These are phyloP conservation scores for Orestias chungarensis DNA, from an alignment of 2,797 vertebrate genomes.

Conservation along the genomic window DNA sequence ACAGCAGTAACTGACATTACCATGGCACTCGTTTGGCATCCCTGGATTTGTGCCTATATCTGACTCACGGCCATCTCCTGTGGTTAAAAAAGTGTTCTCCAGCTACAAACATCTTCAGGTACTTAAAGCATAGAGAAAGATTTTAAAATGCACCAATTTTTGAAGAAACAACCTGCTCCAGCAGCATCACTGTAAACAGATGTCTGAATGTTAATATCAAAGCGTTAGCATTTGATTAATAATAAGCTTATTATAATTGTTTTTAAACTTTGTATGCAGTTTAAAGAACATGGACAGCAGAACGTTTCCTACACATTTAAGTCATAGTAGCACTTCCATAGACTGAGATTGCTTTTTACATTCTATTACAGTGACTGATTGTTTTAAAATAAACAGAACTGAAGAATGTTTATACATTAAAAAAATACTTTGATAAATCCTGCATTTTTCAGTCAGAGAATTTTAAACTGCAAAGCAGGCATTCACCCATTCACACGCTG, in stretches of 20 bases:
- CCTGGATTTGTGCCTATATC: conserved; percentile 40
- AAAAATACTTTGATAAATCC: no score
- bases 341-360: neutral
- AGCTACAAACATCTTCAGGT: conserved; percentile 45
- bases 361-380: neutral
- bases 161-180: conserved; percentile 8
- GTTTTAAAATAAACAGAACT: no score
- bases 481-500: no score
- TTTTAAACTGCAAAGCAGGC: no score
- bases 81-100: conserved; percentile 50
- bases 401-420: no score
- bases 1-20: conserved; percentile 71
- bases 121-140: conserved; percentile 47
- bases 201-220: neutral
- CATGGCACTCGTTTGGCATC: conserved; percentile 56
- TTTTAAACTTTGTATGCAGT: neutral
- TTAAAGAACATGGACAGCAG: neutral
- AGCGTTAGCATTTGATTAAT: neutral
- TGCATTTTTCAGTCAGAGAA: no score
- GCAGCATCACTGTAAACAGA: neutral
- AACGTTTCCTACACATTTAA: neutral
- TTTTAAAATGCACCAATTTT: conserved; percentile 26
- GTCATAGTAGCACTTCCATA: neutral
- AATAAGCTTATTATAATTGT: neutral
- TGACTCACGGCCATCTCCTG: conserved; percentile 39